Conservation (phyloP, 1,140 invertebrate species). For the Solen grandis region DNA sequence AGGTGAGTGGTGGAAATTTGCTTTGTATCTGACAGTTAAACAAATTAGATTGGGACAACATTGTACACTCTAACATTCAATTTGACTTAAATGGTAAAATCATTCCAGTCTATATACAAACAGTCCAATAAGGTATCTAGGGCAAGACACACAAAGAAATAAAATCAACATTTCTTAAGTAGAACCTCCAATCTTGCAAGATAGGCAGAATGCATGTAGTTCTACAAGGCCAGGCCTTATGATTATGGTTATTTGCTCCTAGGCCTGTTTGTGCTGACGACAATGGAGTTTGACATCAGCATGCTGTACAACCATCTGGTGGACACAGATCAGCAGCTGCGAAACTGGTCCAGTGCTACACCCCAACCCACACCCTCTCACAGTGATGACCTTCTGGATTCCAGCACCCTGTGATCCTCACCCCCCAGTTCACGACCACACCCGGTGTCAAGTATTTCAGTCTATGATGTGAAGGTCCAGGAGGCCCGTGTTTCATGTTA, state of each 20-base stretch:
- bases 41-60: background rate
- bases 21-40: background rate
- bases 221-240: too few species aligned
- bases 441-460: too few species aligned
- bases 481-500: too few species aligned
- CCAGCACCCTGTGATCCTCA: constrained; percentile 54
- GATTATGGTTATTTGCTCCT: too few species aligned
- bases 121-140: background rate
- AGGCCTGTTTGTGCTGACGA: constrained; percentile 86
- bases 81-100: background rate
- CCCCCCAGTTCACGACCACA: too few species aligned
- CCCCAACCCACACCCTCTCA: constrained; percentile 31
- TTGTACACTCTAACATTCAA: background rate
- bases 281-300: constrained; percentile 84
- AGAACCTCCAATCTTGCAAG: too few species aligned
- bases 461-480: too few species aligned
- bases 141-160: background rate
- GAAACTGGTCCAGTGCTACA: constrained; percentile 74
- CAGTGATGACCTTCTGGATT: constrained; percentile 53
- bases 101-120: too few species aligned
- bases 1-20: constrained; percentile 81
- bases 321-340: constrained; percentile 85
- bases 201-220: too few species aligned
- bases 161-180: background rate
- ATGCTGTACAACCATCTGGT: constrained; percentile 86